Base-by-base conservation (phyloP, 2,113 vertebrate genomes). In the Eclectus roratus region DNA sequence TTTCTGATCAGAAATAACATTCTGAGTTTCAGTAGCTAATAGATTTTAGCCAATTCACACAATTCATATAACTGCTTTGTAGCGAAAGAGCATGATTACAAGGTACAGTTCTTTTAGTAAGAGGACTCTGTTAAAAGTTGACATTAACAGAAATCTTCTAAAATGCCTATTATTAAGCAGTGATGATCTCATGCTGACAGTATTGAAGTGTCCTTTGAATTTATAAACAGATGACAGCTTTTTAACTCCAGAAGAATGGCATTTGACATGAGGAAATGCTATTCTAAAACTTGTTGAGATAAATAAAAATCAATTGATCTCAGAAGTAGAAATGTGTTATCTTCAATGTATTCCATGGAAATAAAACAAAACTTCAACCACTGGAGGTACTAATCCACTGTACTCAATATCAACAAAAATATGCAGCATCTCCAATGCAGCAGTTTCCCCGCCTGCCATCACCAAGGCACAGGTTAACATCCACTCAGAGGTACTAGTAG, bases 1-100 rank as follows among this genome's bases (percentile, higher is more conserved):
- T 91, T 95, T 56, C 84, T 74, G 55, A 95, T 94, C 88, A 96
- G 33, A 77, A 95, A 50, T 17, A 90, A 71, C 31, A 58, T 61
- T 96, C 78, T n/a, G 46, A 93, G 85, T 85, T 56, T 83, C 82
- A 96, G 88, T 1, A 70, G 39, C 35, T 87, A 74, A 93, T 61
- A 49, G 92, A 52, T 93, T 88, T 96, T 56, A 96, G 93, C 63
- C 69, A 85, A 49, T 70, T 28, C 53, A 23, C 21, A 81, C 64
- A 86, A 83, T 72, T 89, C 41, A 15, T 69, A 4, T 53, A 78
- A 89, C 16, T 88, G 88, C 58, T 85, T 72, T 77, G 31, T 70
- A 91, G 39, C 52, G 91, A 88, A 93, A 65, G 43, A 65, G 25
- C 25, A 33, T 31, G 41, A 87, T 63, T 92, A 82, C 16, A 68